Evolutionary conservation across 2,797 vertebrate species (phyloP).

Genomic region (Trachurus trachurus): DNA sequence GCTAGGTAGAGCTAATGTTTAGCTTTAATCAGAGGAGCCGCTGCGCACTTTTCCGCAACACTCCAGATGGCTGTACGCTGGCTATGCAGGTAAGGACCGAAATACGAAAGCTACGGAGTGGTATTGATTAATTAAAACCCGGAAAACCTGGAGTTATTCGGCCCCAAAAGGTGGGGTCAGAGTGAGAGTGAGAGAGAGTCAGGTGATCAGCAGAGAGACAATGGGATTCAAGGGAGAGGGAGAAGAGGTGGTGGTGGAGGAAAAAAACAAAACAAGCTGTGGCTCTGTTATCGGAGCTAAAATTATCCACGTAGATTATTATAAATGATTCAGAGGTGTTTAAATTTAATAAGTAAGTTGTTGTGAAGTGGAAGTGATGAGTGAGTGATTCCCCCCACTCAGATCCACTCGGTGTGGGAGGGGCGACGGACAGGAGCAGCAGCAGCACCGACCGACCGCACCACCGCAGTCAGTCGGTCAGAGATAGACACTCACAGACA

Average conservation of each 20-base stretch:
- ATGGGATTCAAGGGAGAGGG: constrained; percentile 2
- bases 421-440: constrained; percentile 61
- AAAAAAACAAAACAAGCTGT: too few species aligned
- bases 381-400: not conserved
- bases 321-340: fast-evolving
- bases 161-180: constrained; percentile 55
- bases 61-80: constrained; percentile 87
- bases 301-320: not conserved
- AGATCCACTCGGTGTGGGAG: constrained; percentile 63
- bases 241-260: too few species aligned
- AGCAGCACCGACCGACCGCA: constrained; percentile 11
- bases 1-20: constrained; percentile 78
- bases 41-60: constrained; percentile 41
- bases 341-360: not conserved
- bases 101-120: fast-evolving
- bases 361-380: not conserved
- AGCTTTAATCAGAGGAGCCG: constrained; percentile 61
- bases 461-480: constrained; percentile 61
- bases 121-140: not conserved
- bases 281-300: too few species aligned
- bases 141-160: constrained; percentile 27
- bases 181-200: constrained; percentile 56
- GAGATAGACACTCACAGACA: too few species aligned
- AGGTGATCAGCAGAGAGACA: constrained; percentile 68
- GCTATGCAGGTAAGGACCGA: constrained; percentile 86